These are phyloP conservation scores for Megaleporinus macrocephalus DNA, from an alignment of 2,113 vertebrate genomes.

Conservation along the genomic window DNA sequence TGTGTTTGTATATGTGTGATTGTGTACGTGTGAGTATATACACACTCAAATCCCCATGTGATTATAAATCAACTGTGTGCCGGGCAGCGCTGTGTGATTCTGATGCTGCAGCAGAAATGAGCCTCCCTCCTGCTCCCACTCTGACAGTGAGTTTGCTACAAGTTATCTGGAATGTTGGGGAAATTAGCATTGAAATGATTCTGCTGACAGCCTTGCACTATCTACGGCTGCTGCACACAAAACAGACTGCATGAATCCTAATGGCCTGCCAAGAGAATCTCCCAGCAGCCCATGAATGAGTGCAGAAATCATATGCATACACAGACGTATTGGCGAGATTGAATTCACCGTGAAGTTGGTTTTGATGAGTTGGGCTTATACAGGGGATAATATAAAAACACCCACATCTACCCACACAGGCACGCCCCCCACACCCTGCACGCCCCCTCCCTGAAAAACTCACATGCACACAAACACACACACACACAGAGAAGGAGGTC, in stretches of 20 bases:
- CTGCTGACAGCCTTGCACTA: slow-evolving; percentile 53
- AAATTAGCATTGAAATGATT: slow-evolving; percentile 63
- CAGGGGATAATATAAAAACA: slow-evolving; percentile 20
- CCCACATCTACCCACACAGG: not conserved
- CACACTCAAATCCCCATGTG: slow-evolving; percentile 39
- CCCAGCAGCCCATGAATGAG: slow-evolving; percentile 40
- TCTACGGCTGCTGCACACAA: slow-evolving; percentile 50
- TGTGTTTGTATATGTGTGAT: slow-evolving; percentile 1
- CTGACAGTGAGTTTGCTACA: slow-evolving; percentile 56
- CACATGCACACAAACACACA: slow-evolving; percentile 18
- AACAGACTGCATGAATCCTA: slow-evolving; percentile 54
- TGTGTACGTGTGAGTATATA: slow-evolving; percentile 16
- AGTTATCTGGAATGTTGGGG: slow-evolving; percentile 54
- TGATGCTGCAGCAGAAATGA: slow-evolving; percentile 55
- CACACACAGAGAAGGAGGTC: not conserved
- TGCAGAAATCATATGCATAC: slow-evolving; percentile 43
- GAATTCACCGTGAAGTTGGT: slow-evolving; percentile 38
- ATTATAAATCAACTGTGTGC: slow-evolving; percentile 53
- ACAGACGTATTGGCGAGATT: slow-evolving; percentile 20
- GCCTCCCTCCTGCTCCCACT: slow-evolving; percentile 15
- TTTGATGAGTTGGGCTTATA: slow-evolving; percentile 42
- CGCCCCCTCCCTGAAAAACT: not conserved
- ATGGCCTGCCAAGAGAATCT: slow-evolving; percentile 53
- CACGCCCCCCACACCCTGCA: not conserved
- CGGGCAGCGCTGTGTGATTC: slow-evolving; percentile 36